phyloP scores from a whole-genome alignment of 2,888 invertebrate species.

The Augiades crinisus region DNA sequence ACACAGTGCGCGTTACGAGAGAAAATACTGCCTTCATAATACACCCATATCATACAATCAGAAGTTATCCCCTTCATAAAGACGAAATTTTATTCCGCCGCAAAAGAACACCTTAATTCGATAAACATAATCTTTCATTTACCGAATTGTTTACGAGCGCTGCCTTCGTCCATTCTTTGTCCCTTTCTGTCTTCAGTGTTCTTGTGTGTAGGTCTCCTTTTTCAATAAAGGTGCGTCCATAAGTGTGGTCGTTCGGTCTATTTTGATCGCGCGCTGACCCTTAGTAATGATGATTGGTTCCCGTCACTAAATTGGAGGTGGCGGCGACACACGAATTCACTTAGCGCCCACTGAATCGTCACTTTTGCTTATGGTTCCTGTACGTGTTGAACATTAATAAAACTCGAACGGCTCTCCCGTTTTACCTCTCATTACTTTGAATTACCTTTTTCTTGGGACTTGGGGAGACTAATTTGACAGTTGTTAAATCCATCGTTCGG shows the following conservation, averaged over 20 bases:
- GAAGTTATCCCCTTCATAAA: conserved; percentile 66
- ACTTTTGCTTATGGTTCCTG: conserved; percentile 36
- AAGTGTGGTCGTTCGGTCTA: conserved; percentile 44
- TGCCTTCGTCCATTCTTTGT: conserved; percentile 41
- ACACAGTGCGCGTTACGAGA: conserved; percentile 15
- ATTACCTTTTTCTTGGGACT: conserved; percentile 3
- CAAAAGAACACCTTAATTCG: conserved; percentile 70
- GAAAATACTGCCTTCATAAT: conserved; percentile 34
- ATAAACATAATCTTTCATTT: conserved; percentile 81
- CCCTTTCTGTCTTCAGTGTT: conserved; percentile 36
- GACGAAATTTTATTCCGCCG: conserved; percentile 64
- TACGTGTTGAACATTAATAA: conserved; percentile 33
- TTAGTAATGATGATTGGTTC: conserved; percentile 75
- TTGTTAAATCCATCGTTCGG: not conserved
- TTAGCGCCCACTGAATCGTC: conserved; percentile 48
- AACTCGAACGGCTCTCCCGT: conserved; percentile 29
- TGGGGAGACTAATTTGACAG: not conserved
- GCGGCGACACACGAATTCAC: conserved; percentile 76
- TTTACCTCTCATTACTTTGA: conserved; percentile 17
- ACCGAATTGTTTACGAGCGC: conserved; percentile 65
- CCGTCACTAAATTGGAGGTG: conserved; percentile 63
- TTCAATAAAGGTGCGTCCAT: conserved; percentile 54
- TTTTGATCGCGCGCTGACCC: conserved; percentile 43
- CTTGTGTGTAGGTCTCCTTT: conserved; percentile 38
- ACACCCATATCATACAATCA: conserved; percentile 38